phyloP scores from a whole-genome alignment of 2,888 invertebrate genomes.

The Cabera pusaria region DNA sequence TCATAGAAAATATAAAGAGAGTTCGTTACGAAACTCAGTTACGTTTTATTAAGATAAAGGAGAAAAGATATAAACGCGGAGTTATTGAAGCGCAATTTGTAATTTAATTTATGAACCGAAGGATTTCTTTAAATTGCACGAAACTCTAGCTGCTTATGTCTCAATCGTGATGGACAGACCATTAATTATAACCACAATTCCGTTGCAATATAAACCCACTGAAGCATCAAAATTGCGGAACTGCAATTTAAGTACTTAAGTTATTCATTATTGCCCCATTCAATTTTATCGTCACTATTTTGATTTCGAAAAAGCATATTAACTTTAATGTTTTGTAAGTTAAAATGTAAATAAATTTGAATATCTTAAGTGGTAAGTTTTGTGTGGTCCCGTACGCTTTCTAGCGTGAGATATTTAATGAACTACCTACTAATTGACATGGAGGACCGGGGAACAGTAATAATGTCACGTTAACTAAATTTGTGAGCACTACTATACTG shows the following conservation, averaged over 20 bases:
- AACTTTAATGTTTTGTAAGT: constrained; percentile 28
- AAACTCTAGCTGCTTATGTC: constrained; percentile 5
- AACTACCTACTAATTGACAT: constrained; percentile 61
- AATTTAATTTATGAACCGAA: no score
- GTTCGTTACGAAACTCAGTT: no score
- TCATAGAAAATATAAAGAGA: no score
- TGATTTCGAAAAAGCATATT: constrained; percentile 26
- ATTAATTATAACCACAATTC: constrained; percentile 8
- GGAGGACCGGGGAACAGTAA: constrained; percentile 43
- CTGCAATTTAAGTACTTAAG: constrained; percentile 18
- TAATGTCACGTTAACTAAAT: constrained; percentile 57
- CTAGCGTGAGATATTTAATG: constrained; percentile 38
- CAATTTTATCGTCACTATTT: constrained; percentile 17
- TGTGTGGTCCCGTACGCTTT: constrained; percentile 37
- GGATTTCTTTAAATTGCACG: neutral
- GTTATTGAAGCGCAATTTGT: no score
- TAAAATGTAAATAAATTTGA: constrained; percentile 31
- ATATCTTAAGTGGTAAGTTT: constrained; percentile 35
- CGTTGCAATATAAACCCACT: constrained; percentile 19
- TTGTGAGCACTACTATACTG: constrained; percentile 46
- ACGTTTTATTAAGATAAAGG: no score
- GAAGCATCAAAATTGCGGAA: constrained; percentile 24
- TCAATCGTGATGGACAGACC: constrained; percentile 9
- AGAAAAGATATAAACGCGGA: no score
- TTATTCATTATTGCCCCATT: constrained; percentile 12